Percentiles rank a stretch among this genome's conserved stretches.
Evolutionary conservation across 1,140 invertebrate species (phyloP).

Genomic region (Amyelois transitella): DNA sequence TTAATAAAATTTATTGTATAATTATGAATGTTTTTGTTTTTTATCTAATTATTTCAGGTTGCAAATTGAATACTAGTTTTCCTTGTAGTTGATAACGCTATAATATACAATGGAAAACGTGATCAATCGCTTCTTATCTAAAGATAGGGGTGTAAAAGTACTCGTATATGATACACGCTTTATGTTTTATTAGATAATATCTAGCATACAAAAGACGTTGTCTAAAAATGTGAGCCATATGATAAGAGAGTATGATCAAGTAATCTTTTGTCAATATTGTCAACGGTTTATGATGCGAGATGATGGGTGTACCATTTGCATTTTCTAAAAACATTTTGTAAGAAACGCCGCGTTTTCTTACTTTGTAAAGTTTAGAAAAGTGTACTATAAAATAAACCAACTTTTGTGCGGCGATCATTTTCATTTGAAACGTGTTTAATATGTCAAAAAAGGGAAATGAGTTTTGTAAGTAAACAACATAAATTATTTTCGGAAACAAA

Average conservation of each 20-base stretch:
- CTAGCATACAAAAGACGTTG: not conserved
- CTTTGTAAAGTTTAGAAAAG: not conserved
- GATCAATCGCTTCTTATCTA: not conserved
- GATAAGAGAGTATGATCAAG: constrained; percentile 39
- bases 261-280: constrained; percentile 57
- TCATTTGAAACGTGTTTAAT: not conserved
- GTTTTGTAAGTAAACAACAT: constrained; percentile 44
- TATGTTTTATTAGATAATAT: not conserved
- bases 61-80: no score
- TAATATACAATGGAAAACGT: not conserved
- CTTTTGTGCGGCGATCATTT: not conserved
- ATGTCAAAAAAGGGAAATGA: constrained; percentile 40
- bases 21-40: no score
- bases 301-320: constrained; percentile 30
- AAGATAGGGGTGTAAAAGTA: not conserved
- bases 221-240: constrained; percentile 10
- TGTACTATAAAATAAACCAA: not conserved
- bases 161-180: not conserved
- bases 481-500: not conserved
- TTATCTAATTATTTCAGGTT: no score
- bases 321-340: constrained; percentile 29
- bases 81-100: not conserved
- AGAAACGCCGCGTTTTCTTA: not conserved
- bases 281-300: constrained; percentile 29
- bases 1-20: no score